Evolutionary conservation across 2,888 invertebrate species (phyloP).

Genomic region (Dascillus cervinus): DNA sequence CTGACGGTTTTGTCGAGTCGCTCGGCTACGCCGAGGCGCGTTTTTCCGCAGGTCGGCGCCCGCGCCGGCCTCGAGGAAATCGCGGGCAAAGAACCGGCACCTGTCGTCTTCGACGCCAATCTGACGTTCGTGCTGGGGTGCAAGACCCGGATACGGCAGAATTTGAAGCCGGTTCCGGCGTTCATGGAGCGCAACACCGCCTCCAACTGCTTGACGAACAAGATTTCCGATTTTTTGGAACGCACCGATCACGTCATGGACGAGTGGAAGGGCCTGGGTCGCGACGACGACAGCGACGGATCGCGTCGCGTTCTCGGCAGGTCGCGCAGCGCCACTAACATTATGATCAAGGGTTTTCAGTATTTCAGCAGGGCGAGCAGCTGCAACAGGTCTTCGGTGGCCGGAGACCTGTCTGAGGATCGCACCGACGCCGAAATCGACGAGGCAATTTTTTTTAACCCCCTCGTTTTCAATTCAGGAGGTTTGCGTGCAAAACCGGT

Average conservation of each 20-base stretch:
- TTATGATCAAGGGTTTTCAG: constrained; percentile 76
- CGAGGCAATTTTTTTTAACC: constrained; percentile 50
- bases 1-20: constrained; percentile 33
- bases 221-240: constrained; percentile 72
- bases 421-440: constrained; percentile 53
- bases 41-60: constrained; percentile 58
- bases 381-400: constrained; percentile 41
- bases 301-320: constrained; percentile 45
- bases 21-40: constrained; percentile 55
- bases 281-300: constrained; percentile 47
- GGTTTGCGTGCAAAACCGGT: not conserved
- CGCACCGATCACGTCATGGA: constrained; percentile 84
- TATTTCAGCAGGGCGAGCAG: constrained; percentile 56
- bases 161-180: constrained; percentile 65
- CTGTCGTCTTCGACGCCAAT: constrained; percentile 76
- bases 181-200: constrained; percentile 69
- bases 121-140: constrained; percentile 71
- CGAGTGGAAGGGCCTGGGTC: constrained; percentile 71
- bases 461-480: not conserved
- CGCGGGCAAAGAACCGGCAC: constrained; percentile 61
- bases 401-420: constrained; percentile 54
- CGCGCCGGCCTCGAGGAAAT: constrained; percentile 51
- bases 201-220: constrained; percentile 65
- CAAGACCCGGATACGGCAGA: constrained; percentile 58
- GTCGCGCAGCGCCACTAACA: constrained; percentile 72